phyloP scores from a whole-genome alignment of 2,888 invertebrate species.

The Dromius quadrimaculatus region DNA sequence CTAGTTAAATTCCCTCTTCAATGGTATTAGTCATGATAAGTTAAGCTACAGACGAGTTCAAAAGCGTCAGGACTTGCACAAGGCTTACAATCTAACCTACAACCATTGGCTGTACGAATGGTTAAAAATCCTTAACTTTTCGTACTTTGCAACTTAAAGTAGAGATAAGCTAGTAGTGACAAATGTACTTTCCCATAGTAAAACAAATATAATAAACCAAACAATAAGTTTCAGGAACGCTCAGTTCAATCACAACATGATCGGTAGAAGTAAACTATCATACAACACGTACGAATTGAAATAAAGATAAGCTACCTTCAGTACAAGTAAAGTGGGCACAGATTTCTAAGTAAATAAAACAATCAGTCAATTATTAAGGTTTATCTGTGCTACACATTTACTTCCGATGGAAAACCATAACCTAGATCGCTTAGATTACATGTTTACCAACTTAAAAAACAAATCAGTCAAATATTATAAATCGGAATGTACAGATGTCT shows the following conservation, averaged over 20 bases:
- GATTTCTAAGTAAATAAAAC: conserved; percentile 19
- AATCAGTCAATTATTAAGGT: too few relatives aligned
- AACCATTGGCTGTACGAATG: conserved; percentile 39
- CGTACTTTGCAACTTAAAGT: conserved; percentile 45
- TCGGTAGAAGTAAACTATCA: conserved; percentile 39
- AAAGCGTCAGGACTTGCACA: conserved; percentile 36
- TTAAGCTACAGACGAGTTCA: conserved; percentile 19
- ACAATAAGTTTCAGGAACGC: conserved; percentile 47
- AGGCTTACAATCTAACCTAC: conserved; percentile 51
- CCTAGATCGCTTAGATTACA: conserved; percentile 10
- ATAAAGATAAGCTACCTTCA: conserved; percentile 43
- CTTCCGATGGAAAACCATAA: conserved; percentile 21
- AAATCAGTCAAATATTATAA: neutral
- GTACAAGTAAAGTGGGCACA: conserved; percentile 34
- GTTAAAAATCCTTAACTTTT: conserved; percentile 23
- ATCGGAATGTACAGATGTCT: neutral
- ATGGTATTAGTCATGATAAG: too few relatives aligned
- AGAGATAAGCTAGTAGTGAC: conserved; percentile 52
- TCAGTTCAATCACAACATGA: conserved; percentile 47
- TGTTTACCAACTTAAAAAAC: conserved; percentile 11
- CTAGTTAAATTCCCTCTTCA: too few relatives aligned
- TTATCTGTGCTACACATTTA: too few relatives aligned
- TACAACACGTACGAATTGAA: conserved; percentile 40
- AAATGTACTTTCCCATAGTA: conserved; percentile 51
- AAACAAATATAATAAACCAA: conserved; percentile 49